Conservation (phyloP, 2,113 vertebrate genomes). For the Pogona vitticeps region DNA sequence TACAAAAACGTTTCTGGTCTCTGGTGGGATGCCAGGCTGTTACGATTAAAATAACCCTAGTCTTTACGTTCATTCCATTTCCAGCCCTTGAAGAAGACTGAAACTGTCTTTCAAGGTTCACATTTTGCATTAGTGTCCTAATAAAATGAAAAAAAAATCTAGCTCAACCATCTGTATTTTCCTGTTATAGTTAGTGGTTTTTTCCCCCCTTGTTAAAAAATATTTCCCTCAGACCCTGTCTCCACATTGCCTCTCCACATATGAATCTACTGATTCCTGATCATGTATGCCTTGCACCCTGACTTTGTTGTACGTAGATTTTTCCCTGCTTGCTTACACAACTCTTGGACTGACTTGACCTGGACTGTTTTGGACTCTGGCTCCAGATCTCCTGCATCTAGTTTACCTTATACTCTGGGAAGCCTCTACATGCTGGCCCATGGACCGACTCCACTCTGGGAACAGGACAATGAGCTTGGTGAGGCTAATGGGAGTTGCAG, state of each 20-base stretch:
- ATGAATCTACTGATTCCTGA: too few species aligned
- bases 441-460: too few species aligned
- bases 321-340: too few species aligned
- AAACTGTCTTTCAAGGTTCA: rapidly evolving
- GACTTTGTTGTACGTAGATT: too few species aligned
- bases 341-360: too few species aligned
- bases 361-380: too few species aligned
- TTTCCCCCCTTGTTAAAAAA: neutral
- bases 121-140: neutral
- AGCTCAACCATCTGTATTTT: neutral
- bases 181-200: neutral
- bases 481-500: too few species aligned
- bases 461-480: too few species aligned
- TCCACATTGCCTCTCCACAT: neutral
- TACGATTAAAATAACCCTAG: neutral
- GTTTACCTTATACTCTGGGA: too few species aligned
- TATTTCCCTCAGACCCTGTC: neutral
- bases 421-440: too few species aligned
- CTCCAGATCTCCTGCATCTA: too few species aligned
- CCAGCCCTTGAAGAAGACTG: neutral
- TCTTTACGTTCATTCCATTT: neutral
- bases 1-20: neutral
- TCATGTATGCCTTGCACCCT: too few species aligned
- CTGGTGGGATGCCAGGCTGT: neutral
- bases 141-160: neutral